Base-by-base conservation (phyloP, 1,140 invertebrate species). In the Colletes gigas region DNA sequence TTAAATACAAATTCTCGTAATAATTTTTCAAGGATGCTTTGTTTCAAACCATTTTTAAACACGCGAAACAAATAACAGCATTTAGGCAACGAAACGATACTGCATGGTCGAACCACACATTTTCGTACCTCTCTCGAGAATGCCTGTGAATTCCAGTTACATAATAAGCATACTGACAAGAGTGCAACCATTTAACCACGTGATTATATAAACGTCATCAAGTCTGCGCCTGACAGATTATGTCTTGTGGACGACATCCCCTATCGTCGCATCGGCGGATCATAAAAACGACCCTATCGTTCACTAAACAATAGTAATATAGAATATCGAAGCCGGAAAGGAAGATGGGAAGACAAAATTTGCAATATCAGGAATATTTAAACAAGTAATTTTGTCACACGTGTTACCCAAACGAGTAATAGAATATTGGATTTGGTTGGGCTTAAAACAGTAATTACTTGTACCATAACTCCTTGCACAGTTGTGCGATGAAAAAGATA, bases 151-250 rank as follows among this genome's bases (percentile, higher is more conserved):
- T 87, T 82, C 57, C 66, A 8, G 63, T 86, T 87, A 85, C 50
- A 14, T 84, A 88, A n/a, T 80, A 86, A 84, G 44, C 68, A 41
- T 39, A 50, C 80, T 50, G 73, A 83, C 73, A 86, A 86, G 77
- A 82, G 80, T 88, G 73, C 77, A 86, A 85, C 84, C 86, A 88
- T 88, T 88, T 86, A 86, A 88, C 78, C 84, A 88, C 75, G 75
- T 84, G 80, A 87, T 91, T 91, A 90, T 83, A 83, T 88, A 91
- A 91, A 89, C 75, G 73, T 85, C 83, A 88, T 88, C 81, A 76
- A 73, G 75, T 73, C 87, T 91, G 90, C 72, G 72, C 41, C 69
- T 90, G 89, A 91, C 89, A 86, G 85, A 90, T 90, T 83, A 85
- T 84, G 72, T 79, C 82, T 88, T 90, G 87, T 72, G 74, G 50